A percentile compares a stretch with the other conserved stretches of the same genome.
Conservation (phyloP, 2,888 invertebrate genomes). For the Eupithecia tripunctaria region DNA sequence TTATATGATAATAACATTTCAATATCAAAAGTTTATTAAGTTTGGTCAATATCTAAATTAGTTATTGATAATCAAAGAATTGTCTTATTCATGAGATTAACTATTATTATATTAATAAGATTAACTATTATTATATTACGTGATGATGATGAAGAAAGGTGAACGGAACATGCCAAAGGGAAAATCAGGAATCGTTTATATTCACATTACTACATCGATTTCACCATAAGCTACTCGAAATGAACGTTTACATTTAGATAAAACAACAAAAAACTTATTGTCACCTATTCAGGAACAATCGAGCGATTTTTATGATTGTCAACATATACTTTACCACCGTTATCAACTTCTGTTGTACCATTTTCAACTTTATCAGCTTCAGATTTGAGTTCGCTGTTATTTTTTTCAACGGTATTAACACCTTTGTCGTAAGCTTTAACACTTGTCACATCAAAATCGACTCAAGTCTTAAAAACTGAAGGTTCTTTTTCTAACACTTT, state of each 20-base stretch:
- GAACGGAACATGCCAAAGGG: conserved; percentile 31
- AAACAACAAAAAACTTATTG: conserved; percentile 74
- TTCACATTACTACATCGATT: conserved; percentile 68
- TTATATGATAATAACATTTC: too few species aligned
- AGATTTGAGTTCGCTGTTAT: conserved; percentile 31
- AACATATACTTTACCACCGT: conserved; percentile 32
- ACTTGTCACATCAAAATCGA: conserved; percentile 52
- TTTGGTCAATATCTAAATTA: too few species aligned
- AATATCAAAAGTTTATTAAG: too few species aligned
- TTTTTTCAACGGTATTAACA: conserved; percentile 30
- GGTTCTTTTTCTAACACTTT: conserved; percentile 58
- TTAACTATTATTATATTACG: too few species aligned
- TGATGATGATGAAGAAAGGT: conserved; percentile 1
- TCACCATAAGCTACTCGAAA: conserved; percentile 80
- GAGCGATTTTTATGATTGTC: conserved; percentile 68
- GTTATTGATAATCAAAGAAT: too few species aligned
- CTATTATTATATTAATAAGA: too few species aligned
- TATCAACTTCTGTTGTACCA: conserved; percentile 9
- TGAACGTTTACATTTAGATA: conserved; percentile 62
- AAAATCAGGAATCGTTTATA: conserved; percentile 75
- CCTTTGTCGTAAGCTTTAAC: conserved; percentile 28
- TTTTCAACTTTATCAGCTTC: conserved; percentile 39
- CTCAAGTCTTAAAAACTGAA: conserved; percentile 56
- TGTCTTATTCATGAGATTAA: too few species aligned
- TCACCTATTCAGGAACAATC: conserved; percentile 80